Base-by-base conservation (phyloP, 92 coral and sea anemone genomes). In the Zoanthus gigantus region DNA sequence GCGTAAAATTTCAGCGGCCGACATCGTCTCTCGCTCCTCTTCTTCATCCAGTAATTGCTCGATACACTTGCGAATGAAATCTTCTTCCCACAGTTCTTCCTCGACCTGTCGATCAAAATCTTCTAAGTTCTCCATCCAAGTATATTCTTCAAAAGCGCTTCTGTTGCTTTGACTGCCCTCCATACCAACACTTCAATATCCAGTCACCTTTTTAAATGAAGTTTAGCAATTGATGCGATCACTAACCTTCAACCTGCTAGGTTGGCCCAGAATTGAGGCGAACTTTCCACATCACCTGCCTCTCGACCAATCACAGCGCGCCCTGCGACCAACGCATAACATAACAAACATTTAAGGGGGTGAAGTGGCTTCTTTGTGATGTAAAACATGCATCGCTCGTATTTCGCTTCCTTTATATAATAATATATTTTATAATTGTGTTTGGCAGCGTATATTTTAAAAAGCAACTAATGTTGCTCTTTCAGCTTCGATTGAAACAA, bases 41-140 rank as follows among this genome's bases (percentile, higher is more conserved):
- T 97, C 99, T 78, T 97, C 99, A n/a, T 97, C 98, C 83, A 97
- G 93, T 76, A 97, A 90, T 85, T 97, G 99, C 82, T 97, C 99
- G 77, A 97, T 97, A 89, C 99, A 97, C 75, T 94, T 87, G 53
- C 99, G 98, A 86, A 97, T 97, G 86, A 97, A 92, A 86, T 97
- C 99, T 48, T 97, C 97, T 87, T 97, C 99, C 78, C 92, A 89
- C 44, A 97, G 90, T 60, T 97, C 91, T 29, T 95, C 96, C 76
- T 95, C 91, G 65, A 94, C 90, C 73, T 95, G 89, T 78, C 93
- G 92, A 82, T 97, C 94, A 88, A 92, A 95, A 17, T 90, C 97
- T 29, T 97, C 99, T 93, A 97, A 91, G 50, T 92, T 91, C 68
- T 93, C 96, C 98, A 91, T 95, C 98, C 98, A 90, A 88, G 88